These are phyloP conservation scores for Troilus luridus DNA, from an alignment of 2,888 invertebrate genomes.

Conservation along the genomic window DNA sequence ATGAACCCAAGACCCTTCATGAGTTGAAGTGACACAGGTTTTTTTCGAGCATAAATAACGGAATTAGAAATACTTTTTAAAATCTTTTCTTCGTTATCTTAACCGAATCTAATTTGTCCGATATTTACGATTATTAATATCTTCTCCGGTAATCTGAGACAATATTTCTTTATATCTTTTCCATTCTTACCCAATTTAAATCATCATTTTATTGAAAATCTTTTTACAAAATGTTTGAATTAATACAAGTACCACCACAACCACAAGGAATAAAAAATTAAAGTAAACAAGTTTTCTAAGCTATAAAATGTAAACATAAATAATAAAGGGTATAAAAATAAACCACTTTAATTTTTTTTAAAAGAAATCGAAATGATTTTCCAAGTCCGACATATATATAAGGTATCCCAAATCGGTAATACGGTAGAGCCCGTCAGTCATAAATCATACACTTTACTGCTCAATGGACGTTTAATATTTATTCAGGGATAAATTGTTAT, in stretches of 20 bases:
- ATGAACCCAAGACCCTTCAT: no score
- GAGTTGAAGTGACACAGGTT: no score
- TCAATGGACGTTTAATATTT: neutral
- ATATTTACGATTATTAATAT: no score
- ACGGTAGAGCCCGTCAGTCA: neutral
- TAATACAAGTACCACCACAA: neutral
- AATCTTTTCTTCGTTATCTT: no score
- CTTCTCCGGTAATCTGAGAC: no score
- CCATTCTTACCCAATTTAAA: no score
- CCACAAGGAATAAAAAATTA: neutral
- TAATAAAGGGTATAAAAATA: neutral
- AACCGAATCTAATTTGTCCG: no score
- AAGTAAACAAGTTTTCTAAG: no score
- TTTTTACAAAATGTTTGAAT: neutral
- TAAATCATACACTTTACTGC: slow-evolving; percentile 19
- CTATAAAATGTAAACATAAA: neutral
- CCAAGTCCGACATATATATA: neutral
- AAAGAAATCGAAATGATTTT: slow-evolving; percentile 24
- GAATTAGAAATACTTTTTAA: no score
- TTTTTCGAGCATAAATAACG: no score
- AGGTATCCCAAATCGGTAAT: neutral
- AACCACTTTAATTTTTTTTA: neutral
- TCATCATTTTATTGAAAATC: no score
- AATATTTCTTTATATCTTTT: no score
- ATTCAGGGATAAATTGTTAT: neutral